Conservation (phyloP, 1,140 invertebrate species). For the Sinonovacula constricta region DNA sequence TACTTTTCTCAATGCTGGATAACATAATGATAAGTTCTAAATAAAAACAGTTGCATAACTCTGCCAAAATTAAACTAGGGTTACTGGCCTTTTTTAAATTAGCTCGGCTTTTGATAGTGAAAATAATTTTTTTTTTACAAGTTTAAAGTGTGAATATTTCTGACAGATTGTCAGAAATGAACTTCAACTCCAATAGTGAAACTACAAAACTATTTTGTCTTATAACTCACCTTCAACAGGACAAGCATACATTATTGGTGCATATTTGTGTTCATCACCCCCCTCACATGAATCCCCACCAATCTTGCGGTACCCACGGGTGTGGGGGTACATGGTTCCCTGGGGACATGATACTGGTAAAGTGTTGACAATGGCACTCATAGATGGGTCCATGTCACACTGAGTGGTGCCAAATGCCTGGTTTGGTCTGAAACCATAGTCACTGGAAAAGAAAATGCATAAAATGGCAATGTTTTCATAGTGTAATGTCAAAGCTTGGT, state of each 20-base stretch:
- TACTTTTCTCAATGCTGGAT: too few relatives aligned
- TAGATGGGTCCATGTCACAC: conserved; percentile 50
- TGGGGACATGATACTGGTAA: conserved; percentile 83
- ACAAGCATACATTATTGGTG: conserved; percentile 84
- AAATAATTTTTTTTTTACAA: not conserved
- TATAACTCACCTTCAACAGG: conserved; percentile 75
- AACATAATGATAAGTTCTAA: too few relatives aligned
- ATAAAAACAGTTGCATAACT: not conserved
- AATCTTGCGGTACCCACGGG: conserved; percentile 90
- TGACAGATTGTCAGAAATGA: not conserved
- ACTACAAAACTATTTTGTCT: not conserved
- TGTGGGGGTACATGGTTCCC: conserved; percentile 85
- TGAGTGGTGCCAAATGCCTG: not conserved
- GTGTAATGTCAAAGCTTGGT: too few relatives aligned
- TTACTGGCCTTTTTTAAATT: not conserved
- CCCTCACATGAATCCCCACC: conserved; percentile 88
- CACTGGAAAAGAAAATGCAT: conserved; percentile 79
- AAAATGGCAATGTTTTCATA: too few relatives aligned
- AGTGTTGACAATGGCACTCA: conserved; percentile 82
- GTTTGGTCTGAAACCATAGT: conserved; percentile 80
- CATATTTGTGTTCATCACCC: conserved; percentile 85
- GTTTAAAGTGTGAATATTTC: not conserved
- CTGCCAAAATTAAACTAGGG: not conserved
- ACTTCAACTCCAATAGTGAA: not conserved
- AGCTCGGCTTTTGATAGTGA: not conserved